Evolutionary conservation across 64 coral and sea anemone genomes (phyloP), one percentile per base, ranked within the genome.

Genomic region (Hydrozoanthus tunicans): DNA sequence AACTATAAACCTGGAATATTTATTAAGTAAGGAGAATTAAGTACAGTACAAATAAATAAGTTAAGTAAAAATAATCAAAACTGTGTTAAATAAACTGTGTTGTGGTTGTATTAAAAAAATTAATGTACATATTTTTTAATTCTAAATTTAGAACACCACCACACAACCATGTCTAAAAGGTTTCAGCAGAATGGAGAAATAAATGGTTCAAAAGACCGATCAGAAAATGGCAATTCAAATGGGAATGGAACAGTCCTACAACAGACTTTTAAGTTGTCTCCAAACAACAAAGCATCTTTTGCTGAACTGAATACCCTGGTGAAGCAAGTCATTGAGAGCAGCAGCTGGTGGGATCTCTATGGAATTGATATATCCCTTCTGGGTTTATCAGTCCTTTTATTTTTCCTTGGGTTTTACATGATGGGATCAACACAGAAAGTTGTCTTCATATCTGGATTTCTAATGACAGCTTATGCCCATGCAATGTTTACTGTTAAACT

Each of bases 281-380:
- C n/a, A 4, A 11, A 58, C 6, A 91, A 62, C 15, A 79, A 73
- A 53, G 89, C 89, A 62, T 94, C 90, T 51, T 91, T 86, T 52
- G 56, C 65, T 4, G 60, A 91, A n/a, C 65, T 94, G 32, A 91
- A 85, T 27, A 59, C 26, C 7, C 58, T 91, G 13, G 90, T 94
- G 32, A 91, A 86, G 82, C 58, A 91, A 57, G 57, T 94, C 2
- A 58, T 91, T 12, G 61, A 73, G 27, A n/a, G 25, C 0, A 94
- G 85, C 24, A 92, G 79, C 24, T 98, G 95, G 95, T 98, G 95
- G 95, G 95, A 98, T 12, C 85, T 94, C 20, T 92, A 98, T 79
- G 95, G 95, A 9, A 11, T 94, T 80, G 95, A 98, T 59, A 70
- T 98, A 9, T 57, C 90, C 3, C 81, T 94, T 3, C 75, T 92